Evolutionary conservation across 1,140 invertebrate species (phyloP), one percentile per base, ranked within the genome.

Genomic region (Orussus abietinus): DNA sequence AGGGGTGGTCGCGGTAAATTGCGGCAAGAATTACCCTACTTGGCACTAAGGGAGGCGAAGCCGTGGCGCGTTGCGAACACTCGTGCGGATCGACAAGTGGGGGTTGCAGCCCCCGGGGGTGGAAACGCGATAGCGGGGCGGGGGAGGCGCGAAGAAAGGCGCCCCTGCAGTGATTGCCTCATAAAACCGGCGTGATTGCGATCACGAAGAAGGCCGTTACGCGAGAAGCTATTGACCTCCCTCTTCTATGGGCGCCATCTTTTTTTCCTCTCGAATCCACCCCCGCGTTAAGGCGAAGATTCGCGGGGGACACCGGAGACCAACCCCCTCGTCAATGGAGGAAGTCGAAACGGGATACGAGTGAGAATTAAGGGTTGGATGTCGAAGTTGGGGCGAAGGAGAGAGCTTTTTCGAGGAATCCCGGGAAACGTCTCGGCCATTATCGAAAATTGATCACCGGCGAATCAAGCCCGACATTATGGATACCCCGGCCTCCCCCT

Each of bases 151-250:
- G 47, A 38, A 42, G 46, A 52, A 55, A 45, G n/a, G 31, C 33
- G 33, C 13, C 39, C 22, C 36, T 47, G 33, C 38, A 28, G 51
- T 53, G 53, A 59, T 53, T 59, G 51, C 51, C 43, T 50, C 51
- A 52, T 57, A 57, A 59, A 59, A 51, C 47, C 35, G 34, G 32
- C 38, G 41, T 50, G 53, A 57, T 57, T 52, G 45, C 46, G 32
- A 50, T 51, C 33, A 40, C 45, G 42, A 49, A 38, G 9, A 31
- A 20, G 39, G 39, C 17, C n/a, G 42, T 38, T n/a, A n/a, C n/a
- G n/a, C n/a, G n/a, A n/a, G n/a, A n/a, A n/a, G n/a, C n/a, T n/a
- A n/a, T n/a, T n/a, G n/a, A 33, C 39, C 39, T 41, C 30, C 26
- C 22, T 13, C 34, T 32, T 14, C 13, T 9, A 5, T 4, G 2